These are phyloP conservation scores for Syngnathus typhle DNA, from an alignment of 2,113 vertebrate genomes.

Conservation along the genomic window DNA sequence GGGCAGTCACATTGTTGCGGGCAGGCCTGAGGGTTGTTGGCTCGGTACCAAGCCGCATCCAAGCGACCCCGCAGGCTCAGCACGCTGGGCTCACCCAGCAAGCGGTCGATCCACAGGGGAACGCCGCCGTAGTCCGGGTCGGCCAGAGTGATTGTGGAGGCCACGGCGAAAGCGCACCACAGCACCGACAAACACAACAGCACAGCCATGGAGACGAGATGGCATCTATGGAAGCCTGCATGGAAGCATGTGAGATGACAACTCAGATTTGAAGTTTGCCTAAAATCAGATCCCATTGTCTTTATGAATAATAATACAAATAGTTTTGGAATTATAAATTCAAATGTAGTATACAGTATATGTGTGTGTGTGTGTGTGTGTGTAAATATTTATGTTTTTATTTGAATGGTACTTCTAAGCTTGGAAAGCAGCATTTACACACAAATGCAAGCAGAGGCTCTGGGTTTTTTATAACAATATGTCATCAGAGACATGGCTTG, in stretches of 20 bases:
- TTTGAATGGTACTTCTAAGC: too few species aligned
- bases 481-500: conserved; percentile 21
- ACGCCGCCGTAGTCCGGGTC: conserved; percentile 70
- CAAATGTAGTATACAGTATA: too few species aligned
- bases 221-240: neutral
- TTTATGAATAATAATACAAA: neutral
- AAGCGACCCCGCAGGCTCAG: conserved; percentile 65
- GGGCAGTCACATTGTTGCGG: conserved; percentile 68
- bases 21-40: conserved; percentile 58
- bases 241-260: neutral
- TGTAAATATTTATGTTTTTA: too few species aligned
- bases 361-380: too few species aligned
- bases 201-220: conserved; percentile 33
- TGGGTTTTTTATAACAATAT: neutral
- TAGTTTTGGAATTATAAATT: too few species aligned
- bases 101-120: conserved; percentile 68
- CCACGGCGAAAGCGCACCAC: conserved; percentile 24
- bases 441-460: neutral
- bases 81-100: conserved; percentile 71
- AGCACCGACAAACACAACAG: conserved; percentile 25
- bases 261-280: neutral
- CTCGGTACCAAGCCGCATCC: conserved; percentile 55
- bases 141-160: conserved; percentile 13
- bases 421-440: neutral
- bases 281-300: neutral